Evolutionary conservation across 2,888 invertebrate genomes (phyloP), one percentile per base, ranked within the genome.

Genomic region (Augiades crinisus): DNA sequence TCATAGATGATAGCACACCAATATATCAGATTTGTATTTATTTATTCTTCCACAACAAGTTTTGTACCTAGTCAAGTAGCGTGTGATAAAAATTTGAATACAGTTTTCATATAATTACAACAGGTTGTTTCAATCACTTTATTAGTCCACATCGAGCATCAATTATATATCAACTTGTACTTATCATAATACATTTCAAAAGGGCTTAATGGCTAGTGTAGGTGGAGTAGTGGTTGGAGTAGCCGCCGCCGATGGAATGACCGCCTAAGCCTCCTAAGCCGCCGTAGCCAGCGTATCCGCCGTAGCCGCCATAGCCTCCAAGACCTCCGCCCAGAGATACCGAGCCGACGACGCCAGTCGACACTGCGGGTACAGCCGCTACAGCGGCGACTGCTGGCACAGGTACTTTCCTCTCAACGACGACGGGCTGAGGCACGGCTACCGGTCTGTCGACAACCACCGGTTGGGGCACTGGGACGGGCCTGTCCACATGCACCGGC

Each of bases 401-500:
- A 65, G 75, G 63, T 60, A 69, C 85, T 33, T 61, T 74, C 55
- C 65, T 75, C 47, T 74, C 79, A 5, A 76, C 78, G 1, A 73
- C 73, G 0, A 83, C 78, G 3, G 81, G 81, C n/a, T 81, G 81
- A 0, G 81, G 78, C 0, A 87, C 82, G 0, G 86, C 72, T 5
- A 87, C 86, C 0, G 67, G 69, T 38, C 71, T 62, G 33, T 72
- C 67, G 1, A 74, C 69, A 1, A 70, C 66, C 0, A 75, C 72
- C 1, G 76, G 75, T 34, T 75, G 72, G 0, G 74, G 72, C 0
- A 75, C 70, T 0, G 72, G 64, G 10, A 89, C 75, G 14, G 91
- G 91, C 61, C 91, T 88, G 55, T 92, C 91, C 0, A 93, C 90
- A 47, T 89, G 74, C 7, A 93, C 91, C 0, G 93, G 92, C 0